phyloP scores from a whole-genome alignment of 2,888 invertebrate species.

The Atherix ibis region DNA sequence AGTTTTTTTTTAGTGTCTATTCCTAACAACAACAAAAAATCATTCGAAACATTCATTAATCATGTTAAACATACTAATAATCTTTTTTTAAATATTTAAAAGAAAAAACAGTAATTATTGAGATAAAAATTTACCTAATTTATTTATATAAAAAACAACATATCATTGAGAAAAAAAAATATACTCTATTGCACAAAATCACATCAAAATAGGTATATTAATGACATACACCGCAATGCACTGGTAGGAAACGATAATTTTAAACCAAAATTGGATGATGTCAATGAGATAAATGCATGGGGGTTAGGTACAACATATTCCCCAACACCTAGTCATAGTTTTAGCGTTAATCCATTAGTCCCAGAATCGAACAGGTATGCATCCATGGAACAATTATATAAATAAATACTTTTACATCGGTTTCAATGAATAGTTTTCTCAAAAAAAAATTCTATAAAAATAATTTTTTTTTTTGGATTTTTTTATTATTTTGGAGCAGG shows the following conservation, averaged over 20 bases:
- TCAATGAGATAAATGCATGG: slow-evolving; percentile 46
- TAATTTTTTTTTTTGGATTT: too few relatives aligned
- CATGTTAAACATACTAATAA: too few relatives aligned
- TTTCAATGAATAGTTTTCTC: background rate
- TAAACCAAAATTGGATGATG: slow-evolving; percentile 36
- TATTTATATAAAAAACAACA: too few relatives aligned
- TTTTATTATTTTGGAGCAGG: too few relatives aligned
- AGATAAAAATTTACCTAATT: too few relatives aligned
- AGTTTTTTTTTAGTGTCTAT: background rate
- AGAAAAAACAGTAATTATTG: too few relatives aligned
- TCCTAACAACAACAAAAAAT: slow-evolving; percentile 5
- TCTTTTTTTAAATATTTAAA: too few relatives aligned
- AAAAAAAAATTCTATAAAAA: too few relatives aligned
- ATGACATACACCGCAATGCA: slow-evolving; percentile 43
- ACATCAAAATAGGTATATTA: slow-evolving; percentile 35
- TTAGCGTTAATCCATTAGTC: slow-evolving; percentile 23
- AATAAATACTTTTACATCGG: background rate
- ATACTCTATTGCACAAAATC: too few relatives aligned
- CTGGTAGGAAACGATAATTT: slow-evolving; percentile 35
- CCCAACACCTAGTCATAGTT: slow-evolving; percentile 26
- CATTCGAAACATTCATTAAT: background rate
- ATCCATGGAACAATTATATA: background rate
- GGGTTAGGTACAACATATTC: slow-evolving; percentile 37
- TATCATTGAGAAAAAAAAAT: too few relatives aligned
- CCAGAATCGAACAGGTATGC: slow-evolving; percentile 27